phyloP scores from a whole-genome alignment of 2,888 invertebrate genomes.

The Tigriopus californicus region DNA sequence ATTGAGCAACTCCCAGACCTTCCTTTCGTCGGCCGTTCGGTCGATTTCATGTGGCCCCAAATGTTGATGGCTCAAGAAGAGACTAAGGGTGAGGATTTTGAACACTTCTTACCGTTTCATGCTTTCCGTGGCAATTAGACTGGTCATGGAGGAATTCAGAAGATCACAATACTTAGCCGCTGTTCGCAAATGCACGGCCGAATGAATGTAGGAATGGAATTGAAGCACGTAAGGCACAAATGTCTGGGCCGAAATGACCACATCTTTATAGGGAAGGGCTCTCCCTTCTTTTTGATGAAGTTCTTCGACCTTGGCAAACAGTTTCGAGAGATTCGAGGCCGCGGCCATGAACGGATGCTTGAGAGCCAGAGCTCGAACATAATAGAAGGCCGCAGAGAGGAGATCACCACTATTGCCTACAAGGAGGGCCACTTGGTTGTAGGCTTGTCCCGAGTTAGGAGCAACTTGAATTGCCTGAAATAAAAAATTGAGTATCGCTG shows the following conservation, averaged over 20 bases:
- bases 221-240: constrained; percentile 33
- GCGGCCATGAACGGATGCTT: constrained; percentile 70
- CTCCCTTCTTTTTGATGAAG: too few species aligned
- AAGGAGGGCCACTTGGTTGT: constrained; percentile 63
- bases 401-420: constrained; percentile 61
- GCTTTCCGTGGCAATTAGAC: constrained; percentile 55
- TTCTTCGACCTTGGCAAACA: constrained; percentile 33
- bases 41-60: constrained; percentile 17
- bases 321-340: constrained; percentile 54
- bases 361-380: constrained; percentile 60
- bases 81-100: neutral
- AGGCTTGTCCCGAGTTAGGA: constrained; percentile 64
- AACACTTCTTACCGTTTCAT: neutral
- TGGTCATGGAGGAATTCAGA: constrained; percentile 48
- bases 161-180: constrained; percentile 42
- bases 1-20: constrained; percentile 38
- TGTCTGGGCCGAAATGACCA: neutral
- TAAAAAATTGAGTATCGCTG: too few species aligned
- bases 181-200: constrained; percentile 36
- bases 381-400: constrained; percentile 64
- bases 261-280: too few species aligned
- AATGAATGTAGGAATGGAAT: constrained; percentile 39
- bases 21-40: constrained; percentile 37
- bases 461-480: constrained; percentile 50
- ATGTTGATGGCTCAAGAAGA: neutral